A percentile compares a stretch with the other conserved stretches of the same genome.
Conservation (phyloP, 2,797 vertebrate species). For the Liasis olivaceus region DNA sequence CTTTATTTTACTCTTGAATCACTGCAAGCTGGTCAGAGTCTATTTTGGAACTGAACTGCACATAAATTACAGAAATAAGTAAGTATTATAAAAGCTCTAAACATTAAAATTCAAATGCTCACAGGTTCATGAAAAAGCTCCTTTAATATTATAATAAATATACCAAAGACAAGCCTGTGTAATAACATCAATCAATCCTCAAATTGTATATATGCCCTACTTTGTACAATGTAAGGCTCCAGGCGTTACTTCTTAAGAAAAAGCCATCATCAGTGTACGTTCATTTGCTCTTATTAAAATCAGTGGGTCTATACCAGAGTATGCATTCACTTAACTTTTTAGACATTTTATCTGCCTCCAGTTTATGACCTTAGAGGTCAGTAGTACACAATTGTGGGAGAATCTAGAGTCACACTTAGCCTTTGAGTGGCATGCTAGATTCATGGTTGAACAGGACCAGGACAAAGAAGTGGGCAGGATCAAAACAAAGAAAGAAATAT, state of each 20-base stretch:
- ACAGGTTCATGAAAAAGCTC: not conserved
- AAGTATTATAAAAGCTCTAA: not conserved
- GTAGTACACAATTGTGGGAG: no score
- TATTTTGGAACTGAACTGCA: not conserved
- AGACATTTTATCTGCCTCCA: not conserved
- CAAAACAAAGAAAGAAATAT: no score
- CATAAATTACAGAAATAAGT: not conserved
- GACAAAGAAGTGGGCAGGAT: no score
- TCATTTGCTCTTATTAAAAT: not conserved
- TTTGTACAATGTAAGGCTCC: not conserved
- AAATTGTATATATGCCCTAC: not conserved
- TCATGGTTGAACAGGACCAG: not conserved
- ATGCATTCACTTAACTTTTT: not conserved
- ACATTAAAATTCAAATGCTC: not conserved
- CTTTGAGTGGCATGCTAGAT: no score
- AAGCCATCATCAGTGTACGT: not conserved
- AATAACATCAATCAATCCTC: conserved; percentile 18
- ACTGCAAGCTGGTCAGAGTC: not conserved
- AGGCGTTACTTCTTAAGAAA: not conserved
- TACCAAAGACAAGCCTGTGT: not conserved
- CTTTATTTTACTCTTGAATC: not conserved
- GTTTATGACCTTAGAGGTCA: not conserved
- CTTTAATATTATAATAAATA: not conserved
- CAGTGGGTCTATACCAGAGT: not conserved
- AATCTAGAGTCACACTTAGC: no score